phyloP scores from a whole-genome alignment of 2,797 vertebrate species.

The Agapornis canus region DNA sequence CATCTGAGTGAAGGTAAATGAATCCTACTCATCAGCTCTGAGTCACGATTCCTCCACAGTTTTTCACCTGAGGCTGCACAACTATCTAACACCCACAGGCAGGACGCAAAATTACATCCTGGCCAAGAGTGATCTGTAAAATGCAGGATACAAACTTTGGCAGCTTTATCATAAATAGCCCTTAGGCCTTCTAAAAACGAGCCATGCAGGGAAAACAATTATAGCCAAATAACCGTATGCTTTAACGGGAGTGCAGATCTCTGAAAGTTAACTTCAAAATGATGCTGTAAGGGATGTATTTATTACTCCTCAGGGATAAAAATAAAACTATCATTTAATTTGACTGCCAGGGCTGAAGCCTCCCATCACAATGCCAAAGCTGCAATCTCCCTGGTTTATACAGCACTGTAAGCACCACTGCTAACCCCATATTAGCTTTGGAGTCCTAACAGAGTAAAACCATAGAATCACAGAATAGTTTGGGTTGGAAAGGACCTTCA shows the following conservation, averaged over 20 bases:
- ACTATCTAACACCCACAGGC: background rate
- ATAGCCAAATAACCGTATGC: background rate
- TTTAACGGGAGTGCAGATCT: background rate
- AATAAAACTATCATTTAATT: slow-evolving; percentile 10
- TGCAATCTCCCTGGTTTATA: background rate
- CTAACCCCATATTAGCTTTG: background rate
- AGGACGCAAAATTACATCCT: background rate
- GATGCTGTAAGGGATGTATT: background rate
- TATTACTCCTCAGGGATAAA: background rate
- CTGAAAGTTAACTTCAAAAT: background rate
- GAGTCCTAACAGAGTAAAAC: background rate
- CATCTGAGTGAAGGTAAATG: background rate
- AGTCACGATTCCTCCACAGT: background rate
- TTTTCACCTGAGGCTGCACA: slow-evolving; percentile 30
- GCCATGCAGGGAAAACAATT: background rate
- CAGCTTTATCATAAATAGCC: slow-evolving; percentile 21
- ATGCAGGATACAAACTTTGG: background rate
- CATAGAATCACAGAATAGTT: background rate
- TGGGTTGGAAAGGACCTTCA: background rate
- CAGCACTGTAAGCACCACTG: background rate
- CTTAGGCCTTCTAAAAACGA: slow-evolving; percentile 1
- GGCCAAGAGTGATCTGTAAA: background rate
- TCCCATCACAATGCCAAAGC: background rate
- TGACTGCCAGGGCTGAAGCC: background rate
- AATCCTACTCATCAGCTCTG: background rate